These are phyloP conservation scores for Aythya fuligula DNA, from an alignment of 2,797 vertebrate genomes.

Conservation along the genomic window DNA sequence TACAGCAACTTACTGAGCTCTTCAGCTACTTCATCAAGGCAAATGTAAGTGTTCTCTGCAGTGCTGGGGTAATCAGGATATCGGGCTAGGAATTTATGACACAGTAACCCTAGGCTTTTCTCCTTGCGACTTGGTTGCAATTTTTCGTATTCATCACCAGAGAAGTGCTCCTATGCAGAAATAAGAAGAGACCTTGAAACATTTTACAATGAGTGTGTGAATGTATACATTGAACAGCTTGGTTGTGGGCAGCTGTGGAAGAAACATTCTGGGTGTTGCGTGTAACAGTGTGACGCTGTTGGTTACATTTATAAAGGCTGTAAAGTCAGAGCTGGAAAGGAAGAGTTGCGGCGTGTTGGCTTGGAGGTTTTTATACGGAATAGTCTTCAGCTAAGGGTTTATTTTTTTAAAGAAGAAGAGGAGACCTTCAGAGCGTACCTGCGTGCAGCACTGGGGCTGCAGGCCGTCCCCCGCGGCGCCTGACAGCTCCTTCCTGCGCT, in stretches of 20 bases:
- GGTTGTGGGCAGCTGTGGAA: not conserved
- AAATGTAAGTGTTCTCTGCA: slow-evolving; percentile 88
- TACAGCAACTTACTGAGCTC: slow-evolving; percentile 88
- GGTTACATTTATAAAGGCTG: not conserved
- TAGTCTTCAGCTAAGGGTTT: not conserved
- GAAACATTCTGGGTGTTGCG: not conserved
- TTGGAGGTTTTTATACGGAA: not conserved
- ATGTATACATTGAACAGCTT: not conserved
- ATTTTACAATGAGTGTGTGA: not conserved
- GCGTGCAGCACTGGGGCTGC: slow-evolving; percentile 76
- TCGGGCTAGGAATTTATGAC: slow-evolving; percentile 92
- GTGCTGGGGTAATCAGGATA: slow-evolving; percentile 90
- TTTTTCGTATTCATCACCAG: slow-evolving; percentile 90
- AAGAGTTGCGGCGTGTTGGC: accelerated
- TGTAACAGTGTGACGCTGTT: not conserved
- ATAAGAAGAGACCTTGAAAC: not conserved
- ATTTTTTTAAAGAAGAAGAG: not conserved
- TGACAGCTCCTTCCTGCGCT: slow-evolving; percentile 83
- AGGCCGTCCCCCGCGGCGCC: slow-evolving; percentile 67
- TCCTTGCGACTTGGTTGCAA: slow-evolving; percentile 92
- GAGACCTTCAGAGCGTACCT: slow-evolving; percentile 73
- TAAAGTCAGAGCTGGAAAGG: not conserved
- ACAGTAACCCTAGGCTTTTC: slow-evolving; percentile 94
- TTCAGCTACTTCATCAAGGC: slow-evolving; percentile 92
- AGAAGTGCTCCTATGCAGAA: slow-evolving; percentile 81